These are phyloP conservation scores for Caenorhabditis panamensis DNA, from an alignment of 2,888 invertebrate genomes.

Conservation along the genomic window DNA sequence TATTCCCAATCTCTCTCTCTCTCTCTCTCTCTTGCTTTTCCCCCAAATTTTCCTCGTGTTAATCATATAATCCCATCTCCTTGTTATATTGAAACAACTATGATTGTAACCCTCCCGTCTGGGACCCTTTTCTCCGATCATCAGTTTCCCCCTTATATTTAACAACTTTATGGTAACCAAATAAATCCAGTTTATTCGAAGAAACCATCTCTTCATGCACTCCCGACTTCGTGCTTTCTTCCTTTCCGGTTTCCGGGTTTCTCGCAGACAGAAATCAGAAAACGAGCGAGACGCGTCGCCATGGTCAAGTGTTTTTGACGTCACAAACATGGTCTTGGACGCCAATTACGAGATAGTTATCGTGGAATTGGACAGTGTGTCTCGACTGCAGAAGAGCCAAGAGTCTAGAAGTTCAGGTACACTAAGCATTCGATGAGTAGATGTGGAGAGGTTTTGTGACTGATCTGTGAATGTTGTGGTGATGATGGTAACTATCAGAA, in stretches of 20 bases:
- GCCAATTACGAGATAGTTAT: constrained; percentile 22
- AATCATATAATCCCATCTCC: not conserved
- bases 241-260: not conserved
- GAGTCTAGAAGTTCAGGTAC: constrained; percentile 42
- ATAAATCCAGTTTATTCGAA: too few relatives aligned
- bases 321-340: constrained; percentile 40
- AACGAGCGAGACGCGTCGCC: constrained; percentile 1
- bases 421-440: not conserved
- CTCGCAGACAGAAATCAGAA: constrained; percentile 3
- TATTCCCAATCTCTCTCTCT: not conserved
- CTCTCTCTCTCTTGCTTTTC: not conserved
- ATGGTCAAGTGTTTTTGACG: constrained; percentile 53
- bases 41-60: not conserved
- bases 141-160: too few relatives aligned
- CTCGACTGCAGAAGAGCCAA: constrained; percentile 4
- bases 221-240: too few relatives aligned
- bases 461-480: too few relatives aligned
- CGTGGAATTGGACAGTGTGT: constrained; percentile 9
- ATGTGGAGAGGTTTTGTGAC: too few relatives aligned
- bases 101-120: too few relatives aligned
- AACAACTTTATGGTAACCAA: too few relatives aligned
- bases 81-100: not conserved
- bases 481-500: too few relatives aligned
- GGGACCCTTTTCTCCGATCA: too few relatives aligned
- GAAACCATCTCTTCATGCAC: too few relatives aligned